Evolutionary conservation across 2,797 vertebrate genomes (phyloP).

Genomic region (Molossus alvarezi): DNA sequence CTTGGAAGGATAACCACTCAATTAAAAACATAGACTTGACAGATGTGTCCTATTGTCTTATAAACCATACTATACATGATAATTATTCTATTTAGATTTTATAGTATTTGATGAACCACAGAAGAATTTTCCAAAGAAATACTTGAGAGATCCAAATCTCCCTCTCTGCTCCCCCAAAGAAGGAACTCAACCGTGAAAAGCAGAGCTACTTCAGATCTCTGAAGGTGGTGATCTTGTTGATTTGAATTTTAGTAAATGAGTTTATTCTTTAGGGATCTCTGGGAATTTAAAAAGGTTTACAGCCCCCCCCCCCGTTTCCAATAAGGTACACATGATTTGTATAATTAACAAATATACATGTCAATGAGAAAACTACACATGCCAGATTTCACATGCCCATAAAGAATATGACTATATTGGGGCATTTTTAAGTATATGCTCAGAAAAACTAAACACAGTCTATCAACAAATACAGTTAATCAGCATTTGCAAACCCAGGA

Average conservation of each 20-base stretch:
- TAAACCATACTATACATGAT: neutral
- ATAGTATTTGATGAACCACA: neutral
- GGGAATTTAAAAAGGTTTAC: constrained; percentile 3
- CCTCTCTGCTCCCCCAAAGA: fast-evolving
- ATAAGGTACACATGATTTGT: neutral
- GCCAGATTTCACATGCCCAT: neutral
- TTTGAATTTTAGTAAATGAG: neutral
- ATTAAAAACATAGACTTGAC: constrained; percentile 14
- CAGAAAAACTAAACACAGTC: constrained; percentile 52
- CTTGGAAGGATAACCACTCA: neutral
- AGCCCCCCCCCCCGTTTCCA: neutral
- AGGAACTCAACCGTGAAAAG: constrained; percentile 21
- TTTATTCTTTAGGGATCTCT: neutral
- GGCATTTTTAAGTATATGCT: constrained; percentile 41
- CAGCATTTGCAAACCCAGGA: neutral
- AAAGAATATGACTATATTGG: neutral
- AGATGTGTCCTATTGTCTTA: constrained; percentile 6
- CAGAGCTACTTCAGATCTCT: neutral
- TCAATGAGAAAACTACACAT: neutral
- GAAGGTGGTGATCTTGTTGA: neutral
- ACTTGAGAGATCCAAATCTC: neutral
- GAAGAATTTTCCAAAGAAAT: constrained; percentile 20
- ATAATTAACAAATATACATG: neutral
- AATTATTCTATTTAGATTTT: constrained; percentile 52
- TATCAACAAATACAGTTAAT: constrained; percentile 17